phyloP scores from a whole-genome alignment of 1,140 invertebrate genomes.

The Magallana gigas region DNA sequence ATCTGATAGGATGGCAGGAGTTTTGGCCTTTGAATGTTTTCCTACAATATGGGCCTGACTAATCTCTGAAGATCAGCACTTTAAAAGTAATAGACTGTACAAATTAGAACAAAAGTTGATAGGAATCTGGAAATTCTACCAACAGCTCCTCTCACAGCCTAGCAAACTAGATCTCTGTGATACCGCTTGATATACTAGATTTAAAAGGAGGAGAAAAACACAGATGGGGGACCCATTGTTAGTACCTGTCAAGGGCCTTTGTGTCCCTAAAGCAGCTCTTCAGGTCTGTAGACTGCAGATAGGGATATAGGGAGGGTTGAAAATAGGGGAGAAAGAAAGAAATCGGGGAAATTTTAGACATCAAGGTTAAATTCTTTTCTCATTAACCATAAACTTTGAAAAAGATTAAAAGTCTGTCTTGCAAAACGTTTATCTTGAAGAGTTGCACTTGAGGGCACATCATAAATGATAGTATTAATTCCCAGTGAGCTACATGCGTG shows the following conservation, averaged over 20 bases:
- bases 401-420: slow-evolving; percentile 22
- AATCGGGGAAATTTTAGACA: background rate
- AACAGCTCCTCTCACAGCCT: background rate
- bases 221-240: background rate
- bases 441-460: background rate
- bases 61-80: slow-evolving; percentile 21
- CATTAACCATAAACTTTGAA: slow-evolving; percentile 33
- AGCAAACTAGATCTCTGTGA: slow-evolving; percentile 1
- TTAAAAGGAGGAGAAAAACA: background rate
- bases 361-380: slow-evolving; percentile 33
- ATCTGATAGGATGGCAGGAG: slow-evolving; percentile 3
- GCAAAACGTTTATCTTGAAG: slow-evolving; percentile 5
- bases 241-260: background rate
- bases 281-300: background rate
- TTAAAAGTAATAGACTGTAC: slow-evolving; percentile 31
- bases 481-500: background rate
- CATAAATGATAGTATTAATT: slow-evolving; percentile 35
- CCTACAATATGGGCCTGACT: background rate
- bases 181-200: background rate
- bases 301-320: background rate
- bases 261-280: background rate
- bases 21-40: slow-evolving; percentile 12
- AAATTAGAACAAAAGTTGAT: slow-evolving; percentile 22
- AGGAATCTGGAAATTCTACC: slow-evolving; percentile 21
- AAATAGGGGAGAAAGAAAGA: background rate